Percentiles rank a stretch among this genome's conserved stretches.
These are phyloP conservation scores for Pandemis heparana DNA, from an alignment of 2,888 invertebrate genomes.

Conservation along the genomic window DNA sequence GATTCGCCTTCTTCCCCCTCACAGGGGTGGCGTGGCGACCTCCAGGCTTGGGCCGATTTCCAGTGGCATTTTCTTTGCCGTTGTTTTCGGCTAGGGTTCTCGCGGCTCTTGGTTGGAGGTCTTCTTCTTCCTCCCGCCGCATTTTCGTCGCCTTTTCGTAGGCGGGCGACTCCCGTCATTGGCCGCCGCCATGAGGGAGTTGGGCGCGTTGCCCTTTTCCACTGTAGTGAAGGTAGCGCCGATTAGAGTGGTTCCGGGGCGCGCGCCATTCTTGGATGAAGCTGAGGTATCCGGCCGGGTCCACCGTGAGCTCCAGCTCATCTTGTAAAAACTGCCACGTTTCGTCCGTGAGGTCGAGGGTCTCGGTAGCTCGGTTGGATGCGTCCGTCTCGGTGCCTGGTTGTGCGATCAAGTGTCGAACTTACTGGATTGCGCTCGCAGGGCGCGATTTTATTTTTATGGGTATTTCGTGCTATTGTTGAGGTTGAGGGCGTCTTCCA, in stretches of 20 bases:
- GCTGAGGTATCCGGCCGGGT: too few relatives aligned
- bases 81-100: background rate
- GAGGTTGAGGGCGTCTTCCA: too few relatives aligned
- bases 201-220: background rate
- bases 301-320: too few relatives aligned
- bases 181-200: constrained; percentile 1
- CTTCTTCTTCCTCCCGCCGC: background rate
- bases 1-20: background rate
- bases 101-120: background rate
- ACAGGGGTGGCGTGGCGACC: background rate
- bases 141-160: background rate
- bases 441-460: too few relatives aligned
- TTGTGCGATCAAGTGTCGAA: too few relatives aligned
- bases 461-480: too few relatives aligned
- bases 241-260: background rate
- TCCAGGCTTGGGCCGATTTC: background rate
- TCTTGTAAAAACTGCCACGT: too few relatives aligned
- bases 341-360: too few relatives aligned
- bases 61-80: background rate
- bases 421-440: too few relatives aligned
- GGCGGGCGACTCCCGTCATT: background rate
- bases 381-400: too few relatives aligned
- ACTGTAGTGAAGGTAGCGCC: background rate
- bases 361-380: too few relatives aligned
- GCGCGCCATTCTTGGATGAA: too few relatives aligned